phyloP scores from a whole-genome alignment of 1,140 invertebrate genomes.

The Berghia stephanieae region DNA sequence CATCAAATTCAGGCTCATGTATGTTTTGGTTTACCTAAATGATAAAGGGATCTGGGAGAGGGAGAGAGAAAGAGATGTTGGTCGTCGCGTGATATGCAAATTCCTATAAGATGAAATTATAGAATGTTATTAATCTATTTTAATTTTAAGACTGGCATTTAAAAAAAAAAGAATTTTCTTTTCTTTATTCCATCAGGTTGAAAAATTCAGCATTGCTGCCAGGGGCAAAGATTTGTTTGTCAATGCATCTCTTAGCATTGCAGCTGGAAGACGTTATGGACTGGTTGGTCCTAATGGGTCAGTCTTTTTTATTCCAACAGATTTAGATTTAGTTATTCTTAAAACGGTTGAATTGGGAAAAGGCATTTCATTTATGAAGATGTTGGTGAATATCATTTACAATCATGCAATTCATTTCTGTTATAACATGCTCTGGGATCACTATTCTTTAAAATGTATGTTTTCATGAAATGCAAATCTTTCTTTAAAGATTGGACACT shows the following conservation, averaged over 20 bases:
- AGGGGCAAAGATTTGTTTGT: conserved; percentile 98
- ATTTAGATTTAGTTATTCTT: not conserved
- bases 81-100: no score
- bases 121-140: no score
- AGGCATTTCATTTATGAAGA: not conserved
- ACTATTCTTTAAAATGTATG: not conserved
- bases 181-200: conserved; percentile 69
- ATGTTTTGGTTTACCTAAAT: not conserved
- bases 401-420: not conserved
- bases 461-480: not conserved
- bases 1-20: not conserved
- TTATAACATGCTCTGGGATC: not conserved
- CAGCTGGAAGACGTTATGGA: conserved; percentile 93
- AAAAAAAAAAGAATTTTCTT: not conserved
- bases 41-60: not conserved
- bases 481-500: not conserved
- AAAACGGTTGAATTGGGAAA: not conserved
- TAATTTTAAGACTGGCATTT: not conserved
- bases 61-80: no score
- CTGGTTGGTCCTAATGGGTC: conserved; percentile 98
- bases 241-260: conserved; percentile 94
- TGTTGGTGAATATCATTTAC: not conserved
- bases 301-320: conserved; percentile 46
- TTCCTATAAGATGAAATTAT: no score
- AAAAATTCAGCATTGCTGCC: conserved; percentile 97